These are phyloP conservation scores for Coturnix japonica DNA, from an alignment of 2,113 vertebrate species.

Conservation along the genomic window DNA sequence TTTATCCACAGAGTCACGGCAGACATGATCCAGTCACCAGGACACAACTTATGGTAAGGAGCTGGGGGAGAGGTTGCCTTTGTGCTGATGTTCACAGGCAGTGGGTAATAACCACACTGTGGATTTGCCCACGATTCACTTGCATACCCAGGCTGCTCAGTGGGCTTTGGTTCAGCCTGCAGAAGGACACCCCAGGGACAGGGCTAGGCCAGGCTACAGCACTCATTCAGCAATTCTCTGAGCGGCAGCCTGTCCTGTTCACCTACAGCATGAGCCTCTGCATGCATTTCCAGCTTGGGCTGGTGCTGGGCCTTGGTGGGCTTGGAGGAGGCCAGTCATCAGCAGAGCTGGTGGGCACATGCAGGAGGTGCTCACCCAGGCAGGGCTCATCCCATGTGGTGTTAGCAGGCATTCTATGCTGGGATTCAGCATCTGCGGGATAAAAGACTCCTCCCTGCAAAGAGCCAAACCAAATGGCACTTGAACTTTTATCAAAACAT, in stretches of 20 bases:
- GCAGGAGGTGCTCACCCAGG: background rate
- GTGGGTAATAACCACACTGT: background rate
- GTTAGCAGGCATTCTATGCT: background rate
- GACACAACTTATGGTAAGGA: background rate
- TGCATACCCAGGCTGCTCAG: background rate
- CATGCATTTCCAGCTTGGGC: background rate
- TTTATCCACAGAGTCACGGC: background rate
- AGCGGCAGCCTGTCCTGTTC: background rate
- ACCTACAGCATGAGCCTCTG: fast-evolving
- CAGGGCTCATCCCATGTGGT: background rate
- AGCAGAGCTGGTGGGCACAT: fast-evolving
- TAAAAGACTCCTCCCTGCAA: conserved; percentile 5
- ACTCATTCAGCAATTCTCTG: background rate
- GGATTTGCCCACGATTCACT: background rate
- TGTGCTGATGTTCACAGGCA: background rate
- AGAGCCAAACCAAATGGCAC: background rate
- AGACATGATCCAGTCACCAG: background rate
- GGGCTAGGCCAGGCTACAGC: background rate
- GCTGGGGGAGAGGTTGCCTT: background rate
- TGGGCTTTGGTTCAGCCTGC: background rate
- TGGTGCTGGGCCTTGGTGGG: background rate
- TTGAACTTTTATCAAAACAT: conserved; percentile 40
- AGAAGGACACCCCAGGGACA: background rate
- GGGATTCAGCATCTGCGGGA: background rate
- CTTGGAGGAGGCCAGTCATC: fast-evolving